A percentile compares a stretch with the other conserved stretches of the same genome.
phyloP scores from a whole-genome alignment of 2,797 vertebrate species.

The Acipenser transmontanus region DNA sequence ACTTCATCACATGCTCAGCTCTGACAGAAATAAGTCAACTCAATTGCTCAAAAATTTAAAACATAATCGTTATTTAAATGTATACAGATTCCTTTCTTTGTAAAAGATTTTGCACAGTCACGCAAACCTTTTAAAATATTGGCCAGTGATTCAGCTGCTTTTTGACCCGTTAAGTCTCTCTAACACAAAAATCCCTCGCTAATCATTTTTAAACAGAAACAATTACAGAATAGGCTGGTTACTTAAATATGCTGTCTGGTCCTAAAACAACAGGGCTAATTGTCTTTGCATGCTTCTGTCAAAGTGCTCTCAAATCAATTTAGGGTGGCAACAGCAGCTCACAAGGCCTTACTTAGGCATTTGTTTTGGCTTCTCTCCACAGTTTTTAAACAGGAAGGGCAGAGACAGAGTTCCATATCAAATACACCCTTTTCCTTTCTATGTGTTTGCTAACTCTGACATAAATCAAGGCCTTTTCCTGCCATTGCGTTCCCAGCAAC shows the following conservation, averaged over 20 bases:
- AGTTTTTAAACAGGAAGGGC: conserved; percentile 60
- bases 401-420: conserved; percentile 55
- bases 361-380: conserved; percentile 32
- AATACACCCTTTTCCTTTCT: conserved; percentile 54
- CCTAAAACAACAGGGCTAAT: conserved; percentile 30
- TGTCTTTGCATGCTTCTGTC: conserved; percentile 21
- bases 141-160: conserved; percentile 22
- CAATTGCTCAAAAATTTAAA: neutral
- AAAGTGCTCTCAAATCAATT: conserved; percentile 32
- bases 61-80: neutral
- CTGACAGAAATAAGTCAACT: too few relatives aligned
- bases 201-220: conserved; percentile 3
- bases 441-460: conserved; percentile 39
- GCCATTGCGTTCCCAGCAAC: conserved; percentile 39
- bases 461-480: conserved; percentile 46
- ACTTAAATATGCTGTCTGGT: conserved; percentile 15
- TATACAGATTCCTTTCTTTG: neutral
- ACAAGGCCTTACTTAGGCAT: conserved; percentile 36
- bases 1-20: too few relatives aligned
- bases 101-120: conserved; percentile 18
- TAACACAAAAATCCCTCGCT: neutral
- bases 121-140: conserved; percentile 9
- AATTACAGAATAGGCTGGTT: conserved; percentile 15
- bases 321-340: conserved; percentile 41
- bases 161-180: conserved; percentile 7